Evolutionary conservation across 2,888 invertebrate genomes (phyloP).

Genomic region (Plebejus anna): DNA sequence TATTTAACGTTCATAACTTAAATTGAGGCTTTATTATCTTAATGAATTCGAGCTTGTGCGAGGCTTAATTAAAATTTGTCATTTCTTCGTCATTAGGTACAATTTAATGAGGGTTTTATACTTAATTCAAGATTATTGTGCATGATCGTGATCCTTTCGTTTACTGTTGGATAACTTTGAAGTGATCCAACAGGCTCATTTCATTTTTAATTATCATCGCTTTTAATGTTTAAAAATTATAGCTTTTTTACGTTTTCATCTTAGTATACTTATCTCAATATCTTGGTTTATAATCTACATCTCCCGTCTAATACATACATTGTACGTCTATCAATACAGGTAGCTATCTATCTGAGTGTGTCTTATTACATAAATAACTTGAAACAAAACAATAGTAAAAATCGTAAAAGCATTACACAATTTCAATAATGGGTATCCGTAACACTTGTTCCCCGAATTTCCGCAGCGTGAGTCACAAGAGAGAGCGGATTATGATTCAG

Average conservation of each 20-base stretch:
- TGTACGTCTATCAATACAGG: background rate
- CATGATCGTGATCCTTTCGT: background rate
- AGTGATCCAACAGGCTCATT: background rate
- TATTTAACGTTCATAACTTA: background rate
- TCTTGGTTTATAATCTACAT: too few species aligned
- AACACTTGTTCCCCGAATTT: conserved; percentile 9
- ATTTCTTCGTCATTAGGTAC: background rate
- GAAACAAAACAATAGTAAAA: background rate
- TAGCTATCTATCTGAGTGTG: background rate
- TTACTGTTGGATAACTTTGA: background rate
- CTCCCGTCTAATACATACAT: too few species aligned
- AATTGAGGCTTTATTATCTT: background rate
- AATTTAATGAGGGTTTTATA: background rate
- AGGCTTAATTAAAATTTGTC: conserved; percentile 5
- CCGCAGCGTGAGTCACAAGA: conserved; percentile 5
- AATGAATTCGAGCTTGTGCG: background rate
- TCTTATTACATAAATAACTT: background rate
- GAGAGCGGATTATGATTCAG: conserved; percentile 26
- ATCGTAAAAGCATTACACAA: background rate
- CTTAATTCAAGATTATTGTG: background rate
- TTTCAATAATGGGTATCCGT: background rate
- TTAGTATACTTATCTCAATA: too few species aligned
- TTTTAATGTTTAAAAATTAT: background rate
- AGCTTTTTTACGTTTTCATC: background rate
- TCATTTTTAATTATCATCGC: background rate